A percentile compares a stretch with the other conserved stretches of the same genome.
Evolutionary conservation across 2,888 invertebrate genomes (phyloP).

Genomic region (Adelognathus sp.): DNA sequence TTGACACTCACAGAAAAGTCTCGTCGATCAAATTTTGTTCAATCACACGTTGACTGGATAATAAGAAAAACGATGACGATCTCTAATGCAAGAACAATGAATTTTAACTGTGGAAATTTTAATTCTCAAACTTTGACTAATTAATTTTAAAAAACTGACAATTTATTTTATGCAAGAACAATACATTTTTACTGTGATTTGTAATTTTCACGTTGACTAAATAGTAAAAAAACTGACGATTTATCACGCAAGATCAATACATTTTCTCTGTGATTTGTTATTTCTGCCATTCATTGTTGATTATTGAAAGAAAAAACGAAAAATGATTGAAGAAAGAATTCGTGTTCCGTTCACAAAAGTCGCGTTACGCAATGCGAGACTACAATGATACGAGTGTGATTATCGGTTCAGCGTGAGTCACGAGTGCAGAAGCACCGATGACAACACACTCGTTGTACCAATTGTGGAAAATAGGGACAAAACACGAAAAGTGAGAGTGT

Average conservation of each 20-base stretch:
- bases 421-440: slow-evolving; percentile 1
- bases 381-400: background rate
- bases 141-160: background rate
- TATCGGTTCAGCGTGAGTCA: background rate
- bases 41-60: background rate
- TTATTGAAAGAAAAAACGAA: background rate
- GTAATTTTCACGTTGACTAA: background rate
- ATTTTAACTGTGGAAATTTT: background rate
- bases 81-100: background rate
- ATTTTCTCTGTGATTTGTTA: no score
- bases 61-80: background rate
- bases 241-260: no score
- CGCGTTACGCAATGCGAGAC: slow-evolving; percentile 9
- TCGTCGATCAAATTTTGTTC: background rate
- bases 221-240: background rate
- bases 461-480: background rate
- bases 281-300: no score
- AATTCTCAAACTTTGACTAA: background rate
- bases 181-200: slow-evolving; percentile 8
- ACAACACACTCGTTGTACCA: background rate
- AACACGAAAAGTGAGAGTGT: background rate
- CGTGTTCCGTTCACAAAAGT: background rate
- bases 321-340: background rate
- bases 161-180: background rate
- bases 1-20: background rate